Base-by-base conservation (phyloP, 1,140 invertebrate species). In the Eumaeus atala region DNA sequence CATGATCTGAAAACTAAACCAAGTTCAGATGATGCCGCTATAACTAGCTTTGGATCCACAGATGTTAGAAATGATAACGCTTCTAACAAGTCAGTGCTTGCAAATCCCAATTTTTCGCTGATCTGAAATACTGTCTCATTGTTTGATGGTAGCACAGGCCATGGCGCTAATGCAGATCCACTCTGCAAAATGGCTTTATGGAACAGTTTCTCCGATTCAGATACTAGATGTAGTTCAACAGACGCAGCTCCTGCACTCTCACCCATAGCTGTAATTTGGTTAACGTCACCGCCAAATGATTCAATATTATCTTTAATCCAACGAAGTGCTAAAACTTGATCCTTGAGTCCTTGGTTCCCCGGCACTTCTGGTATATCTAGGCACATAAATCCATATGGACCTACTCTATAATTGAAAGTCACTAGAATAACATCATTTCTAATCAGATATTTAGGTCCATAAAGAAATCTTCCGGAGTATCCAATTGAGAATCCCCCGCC, bases 261-360 rank as follows among this genome's bases (percentile, higher is more conserved):
- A 1, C 93, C 93, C 62, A 91, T 89, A 6, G 92, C 74, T 3
- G 91, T 90, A 33, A 95, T 90, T 62, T 88, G 88, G 3, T 89
- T 71, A 0, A 89, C 78, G 74, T 95, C 90, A 21, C 93, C 93
- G 10, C 92, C 92, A 64, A 95, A 94, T 48, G 87, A 89, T 56
- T 77, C 84, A 64, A 91, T 92, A 70, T 95, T 91, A 53, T 91
- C 82, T 55, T 89, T 84, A 0, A 92, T 80, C 92, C 92, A 93
- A 58, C 88, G 75, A 1, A 93, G 73, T 0, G 92, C 92, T 36
- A 90, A 57, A 4, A 88, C 72, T 78, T 93, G 92, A 72, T 94
- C 93, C 83, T 92, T 90, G 47, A 94, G 71, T 0, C 90, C 93
- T 40, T 90, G 91, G 65, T 94, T 94, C 3, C 93, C 93, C 6